phyloP scores from a whole-genome alignment of 2,888 invertebrate species.

The Spisula solida region DNA sequence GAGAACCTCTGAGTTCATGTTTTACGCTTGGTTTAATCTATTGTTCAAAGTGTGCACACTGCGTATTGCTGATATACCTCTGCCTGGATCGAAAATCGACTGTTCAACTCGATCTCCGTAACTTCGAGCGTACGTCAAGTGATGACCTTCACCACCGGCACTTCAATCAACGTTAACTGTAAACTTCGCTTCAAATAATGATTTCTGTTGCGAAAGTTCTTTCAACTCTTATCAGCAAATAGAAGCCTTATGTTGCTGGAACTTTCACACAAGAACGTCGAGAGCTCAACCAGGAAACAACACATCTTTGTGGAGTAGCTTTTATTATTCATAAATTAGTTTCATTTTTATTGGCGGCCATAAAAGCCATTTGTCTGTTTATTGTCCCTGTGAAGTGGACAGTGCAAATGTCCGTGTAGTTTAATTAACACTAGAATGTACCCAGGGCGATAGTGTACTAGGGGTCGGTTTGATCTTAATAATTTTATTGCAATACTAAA shows the following conservation, averaged over 20 bases:
- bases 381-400: background rate
- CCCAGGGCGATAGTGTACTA: background rate
- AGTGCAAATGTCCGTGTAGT: background rate
- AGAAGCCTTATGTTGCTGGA: background rate
- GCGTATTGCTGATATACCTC: background rate
- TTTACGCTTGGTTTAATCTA: background rate
- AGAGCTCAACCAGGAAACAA: background rate
- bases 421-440: background rate
- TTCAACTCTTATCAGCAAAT: slow-evolving; percentile 8
- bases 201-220: background rate
- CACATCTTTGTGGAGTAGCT: background rate
- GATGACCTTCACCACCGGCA: background rate
- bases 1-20: background rate
- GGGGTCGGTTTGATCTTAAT: background rate
- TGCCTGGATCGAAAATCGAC: background rate
- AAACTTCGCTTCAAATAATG: background rate
- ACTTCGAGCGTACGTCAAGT: background rate
- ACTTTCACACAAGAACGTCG: background rate
- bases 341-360: background rate
- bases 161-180: background rate
- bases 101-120: background rate
- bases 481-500: slow-evolving; percentile 1
- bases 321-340: slow-evolving; percentile 17
- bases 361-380: slow-evolving; percentile 6
- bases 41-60: background rate